Conservation (phyloP, 2,888 invertebrate species). For the Xanthorhoe spadicearia region DNA sequence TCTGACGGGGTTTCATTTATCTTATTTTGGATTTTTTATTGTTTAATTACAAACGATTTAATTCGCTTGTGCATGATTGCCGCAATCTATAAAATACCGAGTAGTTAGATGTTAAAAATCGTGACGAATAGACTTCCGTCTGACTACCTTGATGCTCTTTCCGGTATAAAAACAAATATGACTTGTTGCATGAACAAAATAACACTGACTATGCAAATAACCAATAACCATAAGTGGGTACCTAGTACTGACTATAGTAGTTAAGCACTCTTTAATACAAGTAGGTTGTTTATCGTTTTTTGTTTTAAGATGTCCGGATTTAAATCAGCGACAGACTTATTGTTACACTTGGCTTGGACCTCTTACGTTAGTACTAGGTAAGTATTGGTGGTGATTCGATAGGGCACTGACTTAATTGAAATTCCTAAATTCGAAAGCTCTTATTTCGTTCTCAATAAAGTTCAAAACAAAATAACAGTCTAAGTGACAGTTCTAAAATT, state of each 20-base stretch:
- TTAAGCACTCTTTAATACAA: not conserved
- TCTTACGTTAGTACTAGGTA: no score
- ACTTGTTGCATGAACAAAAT: not conserved
- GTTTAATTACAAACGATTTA: conserved; percentile 8
- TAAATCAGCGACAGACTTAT: no score
- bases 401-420: no score
- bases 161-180: conserved; percentile 14
- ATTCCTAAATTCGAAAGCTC: no score
- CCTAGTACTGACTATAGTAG: not conserved
- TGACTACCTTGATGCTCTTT: conserved; percentile 11
- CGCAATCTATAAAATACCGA: not conserved
- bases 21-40: not conserved
- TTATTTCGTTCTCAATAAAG: no score
- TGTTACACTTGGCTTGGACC: no score
- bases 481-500: no score
- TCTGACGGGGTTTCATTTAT: not conserved
- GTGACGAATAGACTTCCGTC: conserved; percentile 21
- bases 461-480: no score
- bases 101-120: not conserved
- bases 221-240: not conserved
- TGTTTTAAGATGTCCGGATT: no score
- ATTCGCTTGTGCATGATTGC: not conserved
- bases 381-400: no score
- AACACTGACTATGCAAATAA: not conserved
- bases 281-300: no score